A percentile compares a stretch with the other conserved stretches of the same genome.
Conservation (phyloP, 2,888 invertebrate species). For the Miltochrista miniata region DNA sequence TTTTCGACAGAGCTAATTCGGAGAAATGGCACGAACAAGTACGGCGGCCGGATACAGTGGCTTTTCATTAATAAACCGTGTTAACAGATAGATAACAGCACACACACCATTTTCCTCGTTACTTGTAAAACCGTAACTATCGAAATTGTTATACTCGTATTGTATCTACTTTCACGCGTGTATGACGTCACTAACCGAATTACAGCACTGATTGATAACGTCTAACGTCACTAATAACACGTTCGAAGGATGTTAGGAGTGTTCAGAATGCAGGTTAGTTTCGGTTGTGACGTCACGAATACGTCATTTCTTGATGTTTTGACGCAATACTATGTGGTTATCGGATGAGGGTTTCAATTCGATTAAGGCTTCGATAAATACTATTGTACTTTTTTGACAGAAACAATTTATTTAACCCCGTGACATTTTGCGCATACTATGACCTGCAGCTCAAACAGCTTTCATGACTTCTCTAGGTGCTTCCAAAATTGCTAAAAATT, state of each 20-base stretch:
- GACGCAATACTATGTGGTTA: not conserved
- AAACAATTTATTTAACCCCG: too few species aligned
- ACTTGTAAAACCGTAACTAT: not conserved
- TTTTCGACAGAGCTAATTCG: too few species aligned
- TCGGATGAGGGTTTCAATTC: not conserved
- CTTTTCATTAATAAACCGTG: not conserved
- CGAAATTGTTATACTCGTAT: conserved; percentile 4
- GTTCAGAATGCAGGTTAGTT: conserved; percentile 1
- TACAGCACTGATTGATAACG: conserved; percentile 2
- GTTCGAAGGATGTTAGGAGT: not conserved
- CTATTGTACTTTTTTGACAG: too few species aligned
- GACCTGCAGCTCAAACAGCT: too few species aligned
- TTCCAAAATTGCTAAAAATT: too few species aligned
- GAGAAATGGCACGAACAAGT: too few species aligned
- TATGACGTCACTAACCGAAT: conserved; percentile 8
- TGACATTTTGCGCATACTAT: too few species aligned
- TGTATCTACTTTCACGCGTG: not conserved
- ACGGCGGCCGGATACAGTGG: too few species aligned
- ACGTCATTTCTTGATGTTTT: conserved; percentile 2
- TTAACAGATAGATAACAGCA: not conserved
- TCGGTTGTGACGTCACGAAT: not conserved
- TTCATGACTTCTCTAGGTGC: too few species aligned
- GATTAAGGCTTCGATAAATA: not conserved
- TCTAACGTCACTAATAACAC: conserved; percentile 9
- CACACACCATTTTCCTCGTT: not conserved